Conservation (phyloP, 2,113 vertebrate genomes). For the Tragelaphus strepsiceros region DNA sequence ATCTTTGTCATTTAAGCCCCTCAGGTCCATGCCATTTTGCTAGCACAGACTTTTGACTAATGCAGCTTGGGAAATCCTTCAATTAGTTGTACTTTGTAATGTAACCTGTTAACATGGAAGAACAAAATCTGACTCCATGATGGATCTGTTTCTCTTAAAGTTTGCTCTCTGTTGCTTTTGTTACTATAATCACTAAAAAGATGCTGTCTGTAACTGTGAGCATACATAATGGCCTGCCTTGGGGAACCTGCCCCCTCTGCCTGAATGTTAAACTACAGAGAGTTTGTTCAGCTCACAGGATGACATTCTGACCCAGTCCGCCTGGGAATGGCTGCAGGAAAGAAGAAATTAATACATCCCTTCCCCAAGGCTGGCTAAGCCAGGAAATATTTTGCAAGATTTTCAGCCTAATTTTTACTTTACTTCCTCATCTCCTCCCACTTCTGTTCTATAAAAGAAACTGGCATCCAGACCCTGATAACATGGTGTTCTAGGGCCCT, state of each 20-base stretch:
- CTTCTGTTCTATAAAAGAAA: background rate
- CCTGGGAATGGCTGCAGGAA: background rate
- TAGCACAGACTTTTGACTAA: accelerated
- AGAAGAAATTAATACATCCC: background rate
- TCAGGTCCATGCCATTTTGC: accelerated
- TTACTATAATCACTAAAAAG: background rate
- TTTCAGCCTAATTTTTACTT: background rate
- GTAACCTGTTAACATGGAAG: background rate
- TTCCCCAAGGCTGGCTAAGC: background rate
- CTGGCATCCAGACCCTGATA: background rate
- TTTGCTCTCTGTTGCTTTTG: background rate
- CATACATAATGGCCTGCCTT: background rate
- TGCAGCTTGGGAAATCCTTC: accelerated
- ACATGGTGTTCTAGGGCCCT: background rate
- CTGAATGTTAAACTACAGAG: background rate
- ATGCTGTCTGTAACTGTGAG: background rate
- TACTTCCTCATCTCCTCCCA: background rate
- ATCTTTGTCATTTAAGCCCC: background rate
- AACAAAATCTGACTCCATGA: background rate
- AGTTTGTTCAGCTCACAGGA: background rate
- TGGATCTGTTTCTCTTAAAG: background rate
- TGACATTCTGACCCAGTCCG: background rate
- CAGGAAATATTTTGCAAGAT: background rate
- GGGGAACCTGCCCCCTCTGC: background rate
- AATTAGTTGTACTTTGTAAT: background rate